Evolutionary conservation across 1,140 invertebrate species (phyloP).

Genomic region (Eumeta japonica): DNA sequence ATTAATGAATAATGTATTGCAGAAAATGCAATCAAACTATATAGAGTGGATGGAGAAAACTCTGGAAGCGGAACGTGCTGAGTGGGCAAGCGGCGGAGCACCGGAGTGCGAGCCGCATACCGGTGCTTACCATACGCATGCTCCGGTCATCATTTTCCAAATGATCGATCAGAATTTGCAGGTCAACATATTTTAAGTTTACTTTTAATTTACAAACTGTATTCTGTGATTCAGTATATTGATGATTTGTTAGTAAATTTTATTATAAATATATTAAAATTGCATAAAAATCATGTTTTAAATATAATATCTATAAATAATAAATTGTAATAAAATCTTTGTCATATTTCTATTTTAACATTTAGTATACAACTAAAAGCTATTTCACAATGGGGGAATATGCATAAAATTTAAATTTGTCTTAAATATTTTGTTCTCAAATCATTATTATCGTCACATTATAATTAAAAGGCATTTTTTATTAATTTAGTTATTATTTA

Average conservation of each 20-base stretch:
- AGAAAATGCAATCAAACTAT: conserved; percentile 67
- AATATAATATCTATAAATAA: too few relatives aligned
- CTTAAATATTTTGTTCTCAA: too few relatives aligned
- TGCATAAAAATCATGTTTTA: too few relatives aligned
- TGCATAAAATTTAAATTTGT: too few relatives aligned
- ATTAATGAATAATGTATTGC: neutral
- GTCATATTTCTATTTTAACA: too few relatives aligned
- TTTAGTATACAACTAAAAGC: too few relatives aligned
- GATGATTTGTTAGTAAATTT: neutral
- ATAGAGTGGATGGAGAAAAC: conserved; percentile 96
- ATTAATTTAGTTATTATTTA: too few relatives aligned
- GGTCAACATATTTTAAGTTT: conserved; percentile 52
- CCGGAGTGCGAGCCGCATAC: conserved; percentile 80
- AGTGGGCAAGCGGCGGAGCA: conserved; percentile 72
- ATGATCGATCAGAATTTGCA: conserved; percentile 98
- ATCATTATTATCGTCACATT: too few relatives aligned
- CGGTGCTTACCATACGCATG: conserved; percentile 84
- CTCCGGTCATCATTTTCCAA: conserved; percentile 95
- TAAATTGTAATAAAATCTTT: too few relatives aligned
- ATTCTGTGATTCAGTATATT: too few relatives aligned
- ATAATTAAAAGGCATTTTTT: too few relatives aligned
- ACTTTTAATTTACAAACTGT: conserved; percentile 6
- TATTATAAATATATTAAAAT: neutral
- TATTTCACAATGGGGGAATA: too few relatives aligned
- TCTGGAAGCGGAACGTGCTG: conserved; percentile 83